A percentile compares a stretch with the other conserved stretches of the same genome.
phyloP scores from a whole-genome alignment of 2,113 vertebrate genomes.

The Neoarius graeffei region DNA sequence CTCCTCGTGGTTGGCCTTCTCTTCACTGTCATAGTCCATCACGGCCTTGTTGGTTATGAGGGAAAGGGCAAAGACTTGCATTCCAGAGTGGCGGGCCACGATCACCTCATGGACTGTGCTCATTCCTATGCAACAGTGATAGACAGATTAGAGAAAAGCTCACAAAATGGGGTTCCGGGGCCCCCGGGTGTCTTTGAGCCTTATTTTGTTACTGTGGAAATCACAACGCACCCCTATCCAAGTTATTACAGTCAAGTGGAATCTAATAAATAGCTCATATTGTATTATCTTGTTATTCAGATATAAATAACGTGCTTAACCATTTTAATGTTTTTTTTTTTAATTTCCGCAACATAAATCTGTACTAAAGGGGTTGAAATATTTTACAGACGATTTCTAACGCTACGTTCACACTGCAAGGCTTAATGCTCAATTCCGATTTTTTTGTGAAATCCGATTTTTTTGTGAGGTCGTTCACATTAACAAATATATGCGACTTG shows the following conservation, averaged over 20 bases:
- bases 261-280: not conserved
- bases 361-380: not conserved
- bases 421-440: too few species aligned
- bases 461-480: too few species aligned
- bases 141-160: not conserved
- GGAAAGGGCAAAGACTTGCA: slow-evolving; percentile 86
- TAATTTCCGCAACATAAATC: too few species aligned
- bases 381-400: not conserved
- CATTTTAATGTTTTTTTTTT: too few species aligned
- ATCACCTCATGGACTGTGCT: slow-evolving; percentile 91
- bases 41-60: slow-evolving; percentile 85
- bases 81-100: slow-evolving; percentile 83
- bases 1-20: slow-evolving; percentile 84
- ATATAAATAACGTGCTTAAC: not conserved
- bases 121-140: slow-evolving; percentile 75
- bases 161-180: not conserved
- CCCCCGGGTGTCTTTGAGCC: not conserved
- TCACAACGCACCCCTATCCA: not conserved
- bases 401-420: too few species aligned
- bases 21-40: slow-evolving; percentile 78
- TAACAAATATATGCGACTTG: too few species aligned
- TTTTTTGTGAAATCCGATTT: too few species aligned
- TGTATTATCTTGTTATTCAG: not conserved
- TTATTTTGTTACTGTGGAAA: not conserved
- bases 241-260: not conserved